Base-by-base conservation (phyloP, 2,888 invertebrate genomes). In the Calameuta pallipes region DNA sequence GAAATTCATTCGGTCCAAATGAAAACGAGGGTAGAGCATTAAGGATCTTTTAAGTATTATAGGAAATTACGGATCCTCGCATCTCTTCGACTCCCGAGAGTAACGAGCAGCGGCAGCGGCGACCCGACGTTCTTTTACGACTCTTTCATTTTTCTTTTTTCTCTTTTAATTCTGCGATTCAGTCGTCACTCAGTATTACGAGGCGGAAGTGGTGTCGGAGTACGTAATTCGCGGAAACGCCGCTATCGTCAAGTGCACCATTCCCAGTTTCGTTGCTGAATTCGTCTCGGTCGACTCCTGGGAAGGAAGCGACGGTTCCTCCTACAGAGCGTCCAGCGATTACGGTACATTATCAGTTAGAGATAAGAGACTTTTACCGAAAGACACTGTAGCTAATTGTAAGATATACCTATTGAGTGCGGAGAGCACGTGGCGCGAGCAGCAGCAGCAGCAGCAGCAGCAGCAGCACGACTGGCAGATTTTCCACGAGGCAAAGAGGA, bases 121-220 rank as follows among this genome's bases (percentile, higher is more conserved):
- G 37, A 77, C 31, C 30, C 69, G 23, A 33, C 9, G 2, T 71
- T 34, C 23, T 3, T 71, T 30, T 9, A n/a, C 11, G 13, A 11
- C 23, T 76, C 71, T 37, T 11, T 11, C 3, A 11, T 36, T 36
- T 11, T 36, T 12, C 3, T 12, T 41, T 80, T 79, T 80, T 73
- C 1, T 0, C 11, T 33, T 34, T 11, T 30, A 11, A 11, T 71
- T 33, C 13, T 35, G 74, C 74, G 23, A 36, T 33, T 74, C 94
- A 97, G 97, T 97, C 91, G 97, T 97, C 79, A 96, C 96, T 89
- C 97, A 97, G 92, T 96, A 96, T 92, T 97, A 97, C 92, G 96
- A 97, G 92, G 96, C 96, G 76, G 97, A 97, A 93, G 97, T 97
- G 85, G 96, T 97, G 78, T 96, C 97, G 79, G 97, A 97, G 92